phyloP scores from a whole-genome alignment of 2,888 invertebrate genomes.

The Phyllotreta striolata region DNA sequence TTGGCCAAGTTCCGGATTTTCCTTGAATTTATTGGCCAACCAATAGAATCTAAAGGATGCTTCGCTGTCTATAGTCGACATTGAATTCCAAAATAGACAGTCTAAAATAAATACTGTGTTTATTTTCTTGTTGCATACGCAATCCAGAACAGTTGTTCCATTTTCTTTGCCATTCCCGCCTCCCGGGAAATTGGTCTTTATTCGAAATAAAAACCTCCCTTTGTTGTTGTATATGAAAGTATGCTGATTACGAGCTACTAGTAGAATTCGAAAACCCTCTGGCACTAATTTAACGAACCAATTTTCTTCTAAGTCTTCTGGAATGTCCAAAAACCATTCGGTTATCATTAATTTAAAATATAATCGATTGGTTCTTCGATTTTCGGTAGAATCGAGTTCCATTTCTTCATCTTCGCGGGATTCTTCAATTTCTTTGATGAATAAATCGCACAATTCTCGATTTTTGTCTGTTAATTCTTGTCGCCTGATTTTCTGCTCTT shows the following conservation, averaged over 20 bases:
- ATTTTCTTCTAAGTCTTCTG: conserved; percentile 73
- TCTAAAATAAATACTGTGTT: conserved; percentile 82
- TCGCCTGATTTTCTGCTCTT: conserved; percentile 66
- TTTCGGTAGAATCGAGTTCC: conserved; percentile 50
- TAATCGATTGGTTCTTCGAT: conserved; percentile 44
- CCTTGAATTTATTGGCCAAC: conserved; percentile 76
- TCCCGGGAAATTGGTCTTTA: conserved; percentile 76
- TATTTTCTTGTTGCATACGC: conserved; percentile 72
- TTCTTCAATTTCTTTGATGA: conserved; percentile 42
- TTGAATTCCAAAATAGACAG: conserved; percentile 80
- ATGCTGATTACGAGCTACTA: conserved; percentile 71
- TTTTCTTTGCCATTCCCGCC: conserved; percentile 64
- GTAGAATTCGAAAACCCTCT: conserved; percentile 80
- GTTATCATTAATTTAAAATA: conserved; percentile 79
- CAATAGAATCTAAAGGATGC: conserved; percentile 86
- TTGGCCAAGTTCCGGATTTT: conserved; percentile 64
- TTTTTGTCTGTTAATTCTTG: conserved; percentile 62
- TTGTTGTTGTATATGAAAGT: conserved; percentile 40
- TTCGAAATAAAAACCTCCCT: conserved; percentile 52
- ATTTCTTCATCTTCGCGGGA: conserved; percentile 52
- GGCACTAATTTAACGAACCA: conserved; percentile 86
- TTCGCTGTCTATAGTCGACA: conserved; percentile 76
- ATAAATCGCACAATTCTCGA: conserved; percentile 65
- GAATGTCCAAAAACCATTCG: conserved; percentile 92
- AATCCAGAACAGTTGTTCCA: conserved; percentile 80